Evolutionary conservation across 2,797 vertebrate genomes (phyloP), one percentile per base, ranked within the genome.

Genomic region (Siniperca scherzeri): DNA sequence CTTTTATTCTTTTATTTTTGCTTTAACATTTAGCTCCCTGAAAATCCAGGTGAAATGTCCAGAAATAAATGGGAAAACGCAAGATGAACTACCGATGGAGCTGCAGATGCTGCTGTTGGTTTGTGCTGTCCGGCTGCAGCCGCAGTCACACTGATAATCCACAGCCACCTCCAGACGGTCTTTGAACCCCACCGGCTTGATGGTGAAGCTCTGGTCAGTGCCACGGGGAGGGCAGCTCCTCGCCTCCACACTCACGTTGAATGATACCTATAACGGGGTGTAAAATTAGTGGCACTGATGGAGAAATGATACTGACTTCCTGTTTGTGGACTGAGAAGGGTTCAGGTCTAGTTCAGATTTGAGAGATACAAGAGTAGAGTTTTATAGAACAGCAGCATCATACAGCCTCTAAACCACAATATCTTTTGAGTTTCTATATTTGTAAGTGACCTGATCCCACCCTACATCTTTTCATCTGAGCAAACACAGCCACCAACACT

Each of bases 171-270:
- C 95, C 94, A 99, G 94, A 0, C 95, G 96, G 91, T 99, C 99
- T 83, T 98, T 98, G 87, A 99, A 99, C 0, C 98, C 98, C 1
- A 98, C 98, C 0, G 99, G 98, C 80, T 97, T 97, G 92, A 99
- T 97, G 78, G 97, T 96, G 93, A 99, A 99, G 27, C 62, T 90
- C 13, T 96, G 97, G 25, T 92, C 85, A 0, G 75, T 59, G 22
- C 92, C 94, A 16, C 78, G 89, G 0, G 93, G 56, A 0, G 97
- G 97, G 86, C 99, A 99, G 93, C 95, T 95, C 57, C 97, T 94
- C 0, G 98, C 97, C 82, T 98, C 97, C 82, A 97, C 97, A 0
- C 95, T 96, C 84, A 99, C 96, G 40, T 98, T 96, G 5, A 99
- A 99, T 19, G 98, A 98, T 1, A 97, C 99, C 99, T 99, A 72